These are phyloP conservation scores for Sepiola atlantica DNA, from an alignment of 2,888 invertebrate genomes.

Conservation along the genomic window DNA sequence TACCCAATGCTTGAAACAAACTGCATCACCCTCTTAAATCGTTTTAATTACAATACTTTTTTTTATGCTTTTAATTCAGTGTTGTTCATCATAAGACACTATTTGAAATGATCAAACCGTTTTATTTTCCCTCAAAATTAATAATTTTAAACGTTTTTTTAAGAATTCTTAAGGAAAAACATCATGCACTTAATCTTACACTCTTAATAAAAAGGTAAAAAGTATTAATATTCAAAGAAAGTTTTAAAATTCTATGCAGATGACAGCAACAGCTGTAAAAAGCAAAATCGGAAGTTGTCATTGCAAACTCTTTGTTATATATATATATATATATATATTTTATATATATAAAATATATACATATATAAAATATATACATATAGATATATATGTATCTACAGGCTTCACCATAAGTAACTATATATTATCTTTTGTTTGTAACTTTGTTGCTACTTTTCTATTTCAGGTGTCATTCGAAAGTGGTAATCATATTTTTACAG, in stretches of 20 bases:
- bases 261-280: not conserved
- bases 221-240: not conserved
- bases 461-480: too few relatives aligned
- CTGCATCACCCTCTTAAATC: not conserved
- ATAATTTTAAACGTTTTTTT: not conserved
- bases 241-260: not conserved
- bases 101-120: not conserved
- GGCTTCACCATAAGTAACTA: too few relatives aligned
- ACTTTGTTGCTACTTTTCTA: too few relatives aligned
- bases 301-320: too few relatives aligned
- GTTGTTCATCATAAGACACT: not conserved
- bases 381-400: too few relatives aligned
- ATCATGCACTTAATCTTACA: not conserved
- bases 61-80: not conserved
- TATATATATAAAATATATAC: too few relatives aligned
- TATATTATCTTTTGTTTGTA: too few relatives aligned
- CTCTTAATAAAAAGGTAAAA: not conserved
- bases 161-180: not conserved
- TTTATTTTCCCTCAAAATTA: not conserved
- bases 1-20: too few relatives aligned
- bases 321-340: too few relatives aligned
- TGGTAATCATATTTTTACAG: too few relatives aligned
- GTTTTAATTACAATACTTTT: not conserved
- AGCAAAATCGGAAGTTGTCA: too few relatives aligned
- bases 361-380: too few relatives aligned